Conservation (phyloP, 92 coral and sea anemone species). For the Epizoanthus ramosus region DNA sequence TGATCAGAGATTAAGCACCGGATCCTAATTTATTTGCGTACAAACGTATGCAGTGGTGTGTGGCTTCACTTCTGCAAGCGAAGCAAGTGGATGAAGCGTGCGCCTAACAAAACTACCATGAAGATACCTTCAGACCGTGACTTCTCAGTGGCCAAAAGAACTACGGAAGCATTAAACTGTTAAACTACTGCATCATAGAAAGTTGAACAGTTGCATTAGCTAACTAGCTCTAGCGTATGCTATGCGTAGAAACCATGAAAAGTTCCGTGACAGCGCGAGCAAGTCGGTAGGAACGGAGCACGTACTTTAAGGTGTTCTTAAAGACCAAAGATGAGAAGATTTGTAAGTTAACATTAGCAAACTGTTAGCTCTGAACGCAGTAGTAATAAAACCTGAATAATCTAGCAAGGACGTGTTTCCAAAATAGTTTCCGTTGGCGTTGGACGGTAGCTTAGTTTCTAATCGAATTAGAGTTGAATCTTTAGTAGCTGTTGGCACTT, state of each 20-base stretch:
- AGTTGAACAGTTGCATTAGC: not conserved
- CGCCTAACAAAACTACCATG: constrained; percentile 27
- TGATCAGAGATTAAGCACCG: constrained; percentile 47
- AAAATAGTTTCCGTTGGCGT: not conserved
- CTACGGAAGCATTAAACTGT: constrained; percentile 46
- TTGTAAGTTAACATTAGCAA: not conserved
- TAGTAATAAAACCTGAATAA: not conserved
- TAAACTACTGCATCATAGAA: constrained; percentile 7
- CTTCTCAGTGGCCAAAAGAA: constrained; percentile 11
- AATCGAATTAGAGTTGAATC: not conserved
- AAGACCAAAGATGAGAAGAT: not conserved
- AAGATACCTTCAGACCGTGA: constrained; percentile 42
- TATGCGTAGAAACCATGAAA: not conserved
- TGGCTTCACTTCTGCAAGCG: constrained; percentile 15
- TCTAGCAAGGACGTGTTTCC: too few relatives aligned
- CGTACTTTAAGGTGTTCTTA: not conserved
- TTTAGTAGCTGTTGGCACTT: not conserved
- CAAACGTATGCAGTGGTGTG: constrained; percentile 43
- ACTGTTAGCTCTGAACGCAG: not conserved
- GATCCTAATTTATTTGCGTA: constrained; percentile 42
- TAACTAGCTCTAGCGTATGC: not conserved
- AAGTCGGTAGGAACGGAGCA: not conserved
- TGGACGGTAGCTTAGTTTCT: not conserved
- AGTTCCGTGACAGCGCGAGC: not conserved
- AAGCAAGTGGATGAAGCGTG: constrained; percentile 29